Conservation (phyloP, 2,113 vertebrate genomes). For the Taurulus bubalis region DNA sequence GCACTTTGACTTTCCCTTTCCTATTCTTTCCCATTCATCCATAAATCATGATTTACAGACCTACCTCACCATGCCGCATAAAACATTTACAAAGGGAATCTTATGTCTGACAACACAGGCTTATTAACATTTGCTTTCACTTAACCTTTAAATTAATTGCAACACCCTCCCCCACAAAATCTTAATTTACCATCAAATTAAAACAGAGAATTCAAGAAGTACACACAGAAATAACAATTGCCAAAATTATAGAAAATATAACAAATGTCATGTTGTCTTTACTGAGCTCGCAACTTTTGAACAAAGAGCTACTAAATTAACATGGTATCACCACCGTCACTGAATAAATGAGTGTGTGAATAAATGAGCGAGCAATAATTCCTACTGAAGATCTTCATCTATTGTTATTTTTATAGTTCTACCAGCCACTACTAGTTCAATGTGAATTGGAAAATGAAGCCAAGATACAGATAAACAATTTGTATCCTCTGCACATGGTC, state of each 20-base stretch:
- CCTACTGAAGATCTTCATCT: not conserved
- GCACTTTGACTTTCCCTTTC: not conserved
- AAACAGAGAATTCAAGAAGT: not conserved
- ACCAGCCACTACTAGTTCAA: not conserved
- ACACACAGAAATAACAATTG: not conserved
- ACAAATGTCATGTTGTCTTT: not conserved
- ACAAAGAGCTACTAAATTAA: not conserved
- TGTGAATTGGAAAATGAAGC: not conserved
- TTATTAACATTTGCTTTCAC: not conserved
- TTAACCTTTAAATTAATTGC: not conserved
- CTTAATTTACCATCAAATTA: not conserved
- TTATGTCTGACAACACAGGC: not conserved
- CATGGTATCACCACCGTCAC: not conserved
- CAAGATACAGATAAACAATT: not conserved
- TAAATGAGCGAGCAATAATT: not conserved
- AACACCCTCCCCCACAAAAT: not conserved
- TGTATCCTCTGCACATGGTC: not conserved
- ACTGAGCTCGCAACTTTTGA: not conserved
- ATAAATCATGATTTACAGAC: not conserved
- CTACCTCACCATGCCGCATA: not conserved
- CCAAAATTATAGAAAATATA: not conserved
- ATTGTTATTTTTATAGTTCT: not conserved
- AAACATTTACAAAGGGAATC: not conserved
- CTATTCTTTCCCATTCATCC: not conserved
- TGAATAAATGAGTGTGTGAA: not conserved